Conservation (phyloP, 2,113 vertebrate species). For the Rissa tridactyla region DNA sequence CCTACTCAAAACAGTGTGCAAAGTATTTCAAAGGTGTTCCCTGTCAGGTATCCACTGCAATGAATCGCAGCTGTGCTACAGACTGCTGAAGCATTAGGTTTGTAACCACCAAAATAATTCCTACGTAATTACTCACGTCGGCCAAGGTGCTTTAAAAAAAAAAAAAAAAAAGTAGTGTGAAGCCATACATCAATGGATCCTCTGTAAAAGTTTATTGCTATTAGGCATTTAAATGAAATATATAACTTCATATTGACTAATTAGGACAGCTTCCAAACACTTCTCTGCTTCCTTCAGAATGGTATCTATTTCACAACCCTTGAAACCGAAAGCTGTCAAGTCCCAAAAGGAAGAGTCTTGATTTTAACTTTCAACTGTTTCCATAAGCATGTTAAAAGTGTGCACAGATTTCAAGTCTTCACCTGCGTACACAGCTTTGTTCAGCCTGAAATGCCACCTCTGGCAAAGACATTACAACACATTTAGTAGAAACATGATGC, state of each 20-base stretch:
- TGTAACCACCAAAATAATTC: neutral
- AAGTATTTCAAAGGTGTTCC: neutral
- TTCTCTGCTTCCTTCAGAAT: neutral
- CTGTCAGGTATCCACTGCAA: neutral
- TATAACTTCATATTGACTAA: neutral
- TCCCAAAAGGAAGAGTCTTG: neutral
- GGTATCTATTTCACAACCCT: neutral
- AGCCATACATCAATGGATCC: neutral
- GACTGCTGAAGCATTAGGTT: neutral
- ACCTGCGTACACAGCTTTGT: neutral
- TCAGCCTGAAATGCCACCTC: neutral
- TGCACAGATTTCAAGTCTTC: neutral
- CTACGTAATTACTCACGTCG: neutral
- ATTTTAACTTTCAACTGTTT: neutral
- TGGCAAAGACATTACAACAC: neutral
- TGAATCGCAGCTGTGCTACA: neutral
- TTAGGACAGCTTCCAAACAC: slow-evolving; percentile 5
- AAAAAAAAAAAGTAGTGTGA: neutral
- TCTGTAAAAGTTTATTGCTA: neutral
- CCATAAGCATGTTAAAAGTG: neutral
- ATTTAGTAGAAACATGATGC: neutral
- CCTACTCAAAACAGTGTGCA: neutral
- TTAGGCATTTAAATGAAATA: neutral
- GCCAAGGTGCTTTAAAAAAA: neutral
- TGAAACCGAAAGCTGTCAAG: neutral